These are phyloP conservation scores for Agriopis marginaria DNA, from an alignment of 2,888 invertebrate species.

Conservation along the genomic window DNA sequence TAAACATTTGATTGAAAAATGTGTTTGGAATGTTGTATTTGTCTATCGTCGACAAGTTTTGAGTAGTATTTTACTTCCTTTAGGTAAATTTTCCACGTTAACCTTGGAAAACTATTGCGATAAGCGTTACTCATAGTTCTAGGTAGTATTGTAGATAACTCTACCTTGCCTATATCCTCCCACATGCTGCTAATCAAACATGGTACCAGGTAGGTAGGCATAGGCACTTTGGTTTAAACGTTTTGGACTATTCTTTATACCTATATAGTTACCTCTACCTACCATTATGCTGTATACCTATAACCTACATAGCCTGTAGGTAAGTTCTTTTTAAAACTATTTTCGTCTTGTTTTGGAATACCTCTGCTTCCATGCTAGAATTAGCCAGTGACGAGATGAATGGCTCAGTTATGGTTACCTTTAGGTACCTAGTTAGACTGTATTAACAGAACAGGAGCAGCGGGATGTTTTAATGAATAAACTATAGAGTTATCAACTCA, in stretches of 20 bases:
- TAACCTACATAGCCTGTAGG: neutral
- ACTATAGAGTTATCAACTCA: neutral
- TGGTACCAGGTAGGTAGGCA: neutral
- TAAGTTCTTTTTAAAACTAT: neutral
- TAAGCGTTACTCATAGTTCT: slow-evolving; percentile 66
- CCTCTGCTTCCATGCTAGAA: neutral
- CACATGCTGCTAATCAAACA: slow-evolving; percentile 22
- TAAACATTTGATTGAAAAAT: neutral
- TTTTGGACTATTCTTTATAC: too few relatives aligned
- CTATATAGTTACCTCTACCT: neutral
- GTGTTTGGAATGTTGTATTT: slow-evolving; percentile 9
- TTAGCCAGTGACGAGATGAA: neutral
- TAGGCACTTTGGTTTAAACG: too few relatives aligned
- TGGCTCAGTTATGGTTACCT: neutral
- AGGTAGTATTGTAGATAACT: slow-evolving; percentile 9
- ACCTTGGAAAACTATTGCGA: slow-evolving; percentile 64
- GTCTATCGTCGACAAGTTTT: slow-evolving; percentile 5
- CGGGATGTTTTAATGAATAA: neutral
- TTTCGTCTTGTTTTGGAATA: neutral
- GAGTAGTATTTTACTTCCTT: slow-evolving; percentile 25
- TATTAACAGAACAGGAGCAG: neutral
- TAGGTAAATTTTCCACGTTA: slow-evolving; percentile 66
- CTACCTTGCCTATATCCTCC: slow-evolving; percentile 20
- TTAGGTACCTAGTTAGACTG: neutral
- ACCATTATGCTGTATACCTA: neutral